Conservation (phyloP, 2,888 invertebrate genomes). For the Troglohyphantes excavatus region DNA sequence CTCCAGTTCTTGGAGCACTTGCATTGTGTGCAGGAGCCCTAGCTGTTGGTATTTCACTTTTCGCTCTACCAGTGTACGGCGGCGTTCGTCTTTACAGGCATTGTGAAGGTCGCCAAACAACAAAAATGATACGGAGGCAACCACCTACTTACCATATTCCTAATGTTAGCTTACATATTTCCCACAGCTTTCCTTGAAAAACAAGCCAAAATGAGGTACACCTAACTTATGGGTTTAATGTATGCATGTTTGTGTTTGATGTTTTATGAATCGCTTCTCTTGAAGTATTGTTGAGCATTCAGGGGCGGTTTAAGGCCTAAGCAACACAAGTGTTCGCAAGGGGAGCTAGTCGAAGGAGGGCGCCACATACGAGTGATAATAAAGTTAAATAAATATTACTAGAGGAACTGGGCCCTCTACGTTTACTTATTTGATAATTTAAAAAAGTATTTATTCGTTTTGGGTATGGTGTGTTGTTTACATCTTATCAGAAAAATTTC, state of each 20-base stretch:
- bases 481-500: too few relatives aligned
- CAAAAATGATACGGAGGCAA: conserved; percentile 38
- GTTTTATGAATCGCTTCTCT: not conserved
- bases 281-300: too few relatives aligned
- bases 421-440: too few relatives aligned
- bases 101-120: conserved; percentile 58
- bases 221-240: not conserved
- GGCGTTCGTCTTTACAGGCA: conserved; percentile 80
- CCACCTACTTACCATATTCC: conserved; percentile 51
- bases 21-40: conserved; percentile 82
- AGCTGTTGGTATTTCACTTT: conserved; percentile 81
- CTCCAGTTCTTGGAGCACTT: conserved; percentile 80
- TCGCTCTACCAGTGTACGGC: conserved; percentile 82
- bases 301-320: too few relatives aligned
- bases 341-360: too few relatives aligned
- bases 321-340: too few relatives aligned
- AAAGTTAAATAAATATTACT: too few relatives aligned
- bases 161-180: conserved; percentile 39
- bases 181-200: conserved; percentile 32
- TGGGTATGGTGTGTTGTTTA: too few relatives aligned
- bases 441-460: too few relatives aligned
- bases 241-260: conserved; percentile 42
- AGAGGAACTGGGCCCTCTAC: too few relatives aligned
- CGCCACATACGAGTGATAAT: too few relatives aligned
- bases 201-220: not conserved